Conservation (phyloP, 92 coral and sea anemone species). For the Heteractis magnifica region DNA sequence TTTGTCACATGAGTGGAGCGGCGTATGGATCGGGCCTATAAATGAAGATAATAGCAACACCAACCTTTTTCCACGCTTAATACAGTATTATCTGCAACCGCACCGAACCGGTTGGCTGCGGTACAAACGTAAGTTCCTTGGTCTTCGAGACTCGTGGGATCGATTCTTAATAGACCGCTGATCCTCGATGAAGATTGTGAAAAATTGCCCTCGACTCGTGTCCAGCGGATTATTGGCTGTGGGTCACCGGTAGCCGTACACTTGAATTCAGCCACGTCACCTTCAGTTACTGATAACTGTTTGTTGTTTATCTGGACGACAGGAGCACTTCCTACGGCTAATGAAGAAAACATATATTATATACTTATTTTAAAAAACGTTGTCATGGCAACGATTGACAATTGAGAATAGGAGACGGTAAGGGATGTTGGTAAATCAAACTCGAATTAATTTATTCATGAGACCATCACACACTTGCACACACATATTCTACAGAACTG, state of each 20-base stretch:
- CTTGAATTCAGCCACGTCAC: conserved; percentile 72
- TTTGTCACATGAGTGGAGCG: too few species aligned
- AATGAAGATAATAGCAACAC: neutral
- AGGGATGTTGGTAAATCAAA: too few species aligned
- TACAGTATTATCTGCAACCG: conserved; percentile 51
- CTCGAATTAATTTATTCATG: too few species aligned
- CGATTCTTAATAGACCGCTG: conserved; percentile 65
- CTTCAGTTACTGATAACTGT: conserved; percentile 66
- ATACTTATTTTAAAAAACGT: too few species aligned
- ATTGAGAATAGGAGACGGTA: too few species aligned
- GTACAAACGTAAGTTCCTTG: conserved; percentile 79
- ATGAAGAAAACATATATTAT: neutral
- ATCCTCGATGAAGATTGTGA: conserved; percentile 60
- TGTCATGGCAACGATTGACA: too few species aligned
- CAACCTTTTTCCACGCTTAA: conserved; percentile 80
- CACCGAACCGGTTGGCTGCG: conserved; percentile 86
- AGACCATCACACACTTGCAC: too few species aligned
- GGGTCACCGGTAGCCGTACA: conserved; percentile 84
- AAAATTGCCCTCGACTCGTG: conserved; percentile 63
- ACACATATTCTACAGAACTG: too few species aligned
- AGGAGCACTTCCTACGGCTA: conserved; percentile 89
- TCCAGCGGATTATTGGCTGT: conserved; percentile 69
- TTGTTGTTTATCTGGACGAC: conserved; percentile 57
- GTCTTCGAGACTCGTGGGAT: conserved; percentile 58
- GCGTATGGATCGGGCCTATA: too few species aligned